Evolutionary conservation across 2,888 invertebrate genomes (phyloP).

Genomic region (Drosophila greeni): DNA sequence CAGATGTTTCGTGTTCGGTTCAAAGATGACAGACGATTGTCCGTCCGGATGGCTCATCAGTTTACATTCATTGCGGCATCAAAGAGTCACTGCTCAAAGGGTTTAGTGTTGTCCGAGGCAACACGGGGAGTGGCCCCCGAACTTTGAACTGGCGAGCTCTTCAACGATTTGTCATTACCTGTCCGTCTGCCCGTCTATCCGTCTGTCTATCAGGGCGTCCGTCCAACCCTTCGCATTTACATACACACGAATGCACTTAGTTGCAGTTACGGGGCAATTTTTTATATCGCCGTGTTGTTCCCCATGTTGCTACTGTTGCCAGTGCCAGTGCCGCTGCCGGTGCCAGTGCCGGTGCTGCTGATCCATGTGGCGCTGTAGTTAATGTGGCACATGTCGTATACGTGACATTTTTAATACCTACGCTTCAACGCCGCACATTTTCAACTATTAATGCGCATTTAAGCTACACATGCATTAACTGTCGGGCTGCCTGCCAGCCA

Average conservation of each 20-base stretch:
- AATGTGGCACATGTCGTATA: slow-evolving; percentile 72
- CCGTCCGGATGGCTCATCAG: slow-evolving; percentile 2
- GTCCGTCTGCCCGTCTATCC: slow-evolving; percentile 21
- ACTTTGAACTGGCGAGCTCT: slow-evolving; percentile 40
- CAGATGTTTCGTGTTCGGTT: not conserved
- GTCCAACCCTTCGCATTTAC: slow-evolving; percentile 53
- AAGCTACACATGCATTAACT: slow-evolving; percentile 70
- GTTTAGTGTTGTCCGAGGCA: slow-evolving; percentile 3
- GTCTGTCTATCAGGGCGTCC: slow-evolving; percentile 13
- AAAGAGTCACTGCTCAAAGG: slow-evolving; percentile 3
- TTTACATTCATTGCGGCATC: slow-evolving; percentile 16
- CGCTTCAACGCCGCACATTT: slow-evolving; percentile 72
- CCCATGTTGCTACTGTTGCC: slow-evolving; percentile 21
- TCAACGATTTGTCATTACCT: slow-evolving; percentile 62
- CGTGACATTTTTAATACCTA: slow-evolving; percentile 72
- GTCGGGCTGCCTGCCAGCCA: slow-evolving; percentile 37
- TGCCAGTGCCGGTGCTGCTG: slow-evolving; percentile 38
- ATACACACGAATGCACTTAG: slow-evolving; percentile 60
- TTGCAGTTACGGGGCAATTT: slow-evolving; percentile 44
- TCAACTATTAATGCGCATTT: slow-evolving; percentile 71
- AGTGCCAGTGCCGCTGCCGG: slow-evolving; percentile 12
- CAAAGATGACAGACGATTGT: slow-evolving; percentile 19
- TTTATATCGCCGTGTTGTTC: slow-evolving; percentile 15
- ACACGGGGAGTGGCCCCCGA: not conserved
- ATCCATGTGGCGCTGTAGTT: slow-evolving; percentile 65